Conservation (phyloP, 1,140 invertebrate genomes). For the Aplysia californica region DNA sequence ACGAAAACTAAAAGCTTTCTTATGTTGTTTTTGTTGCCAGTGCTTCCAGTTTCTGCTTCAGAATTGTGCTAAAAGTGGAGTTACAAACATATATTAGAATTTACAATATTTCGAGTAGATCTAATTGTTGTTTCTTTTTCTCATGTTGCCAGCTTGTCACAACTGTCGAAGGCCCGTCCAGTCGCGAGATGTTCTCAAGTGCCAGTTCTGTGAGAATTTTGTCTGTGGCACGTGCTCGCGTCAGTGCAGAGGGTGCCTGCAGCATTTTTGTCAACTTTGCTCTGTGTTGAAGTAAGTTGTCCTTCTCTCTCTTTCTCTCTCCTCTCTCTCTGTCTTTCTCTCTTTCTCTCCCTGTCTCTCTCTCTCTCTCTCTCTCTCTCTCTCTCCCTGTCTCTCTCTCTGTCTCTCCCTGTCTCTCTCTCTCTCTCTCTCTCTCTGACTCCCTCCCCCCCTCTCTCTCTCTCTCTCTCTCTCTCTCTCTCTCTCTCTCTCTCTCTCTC, state of each 20-base stretch:
- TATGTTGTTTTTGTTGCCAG: background rate
- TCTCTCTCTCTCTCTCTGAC: too few species aligned
- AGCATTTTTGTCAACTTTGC: conserved; percentile 23
- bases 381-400: too few species aligned
- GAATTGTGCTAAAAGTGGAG: background rate
- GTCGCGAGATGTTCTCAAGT: conserved; percentile 13
- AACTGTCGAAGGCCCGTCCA: conserved; percentile 2
- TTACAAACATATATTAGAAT: background rate
- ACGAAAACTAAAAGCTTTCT: too few species aligned
- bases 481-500: background rate
- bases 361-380: too few species aligned
- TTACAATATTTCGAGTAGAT: background rate
- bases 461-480: background rate
- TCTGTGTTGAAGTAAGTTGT: conserved; percentile 8
- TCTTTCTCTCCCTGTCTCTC: too few species aligned
- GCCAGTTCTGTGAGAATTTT: conserved; percentile 20
- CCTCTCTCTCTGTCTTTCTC: background rate
- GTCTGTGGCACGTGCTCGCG: background rate
- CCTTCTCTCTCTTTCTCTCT: background rate
- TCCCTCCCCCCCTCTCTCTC: background rate
- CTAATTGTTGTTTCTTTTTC: background rate
- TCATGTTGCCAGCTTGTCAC: conserved; percentile 19
- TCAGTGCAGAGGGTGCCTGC: background rate
- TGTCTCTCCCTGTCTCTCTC: too few species aligned
- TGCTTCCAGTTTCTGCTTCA: background rate